A percentile compares a stretch with the other conserved stretches of the same genome.
Conservation (phyloP, 2,797 vertebrate genomes). For the Crenichthys baileyi region DNA sequence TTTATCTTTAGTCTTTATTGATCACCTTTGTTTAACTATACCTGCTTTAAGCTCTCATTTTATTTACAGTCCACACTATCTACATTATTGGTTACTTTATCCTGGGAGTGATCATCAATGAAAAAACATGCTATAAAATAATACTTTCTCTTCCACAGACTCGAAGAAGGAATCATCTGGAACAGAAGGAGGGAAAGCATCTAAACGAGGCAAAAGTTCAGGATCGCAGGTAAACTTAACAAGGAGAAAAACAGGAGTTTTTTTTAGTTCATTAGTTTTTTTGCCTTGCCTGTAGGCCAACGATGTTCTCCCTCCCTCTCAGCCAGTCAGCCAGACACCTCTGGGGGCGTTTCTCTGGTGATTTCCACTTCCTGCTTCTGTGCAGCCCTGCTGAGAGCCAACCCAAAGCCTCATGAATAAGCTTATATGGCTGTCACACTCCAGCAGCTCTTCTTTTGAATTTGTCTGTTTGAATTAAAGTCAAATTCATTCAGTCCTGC, state of each 20-base stretch:
- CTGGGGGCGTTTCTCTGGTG: slow-evolving; percentile 80
- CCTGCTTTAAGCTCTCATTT: slow-evolving; percentile 37
- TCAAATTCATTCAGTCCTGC: slow-evolving; percentile 47
- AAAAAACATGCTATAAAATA: slow-evolving; percentile 16
- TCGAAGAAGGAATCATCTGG: slow-evolving; percentile 97
- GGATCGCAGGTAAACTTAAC: slow-evolving; percentile 91
- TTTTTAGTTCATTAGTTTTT: slow-evolving; percentile 58
- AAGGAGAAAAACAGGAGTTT: slow-evolving; percentile 35
- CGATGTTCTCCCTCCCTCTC: slow-evolving; percentile 55
- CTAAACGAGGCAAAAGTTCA: slow-evolving; percentile 96
- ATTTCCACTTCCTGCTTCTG: slow-evolving; percentile 80
- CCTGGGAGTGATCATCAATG: slow-evolving; percentile 25
- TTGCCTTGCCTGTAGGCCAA: slow-evolving; percentile 58
- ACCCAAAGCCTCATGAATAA: slow-evolving; percentile 62
- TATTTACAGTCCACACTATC: slow-evolving; percentile 54
- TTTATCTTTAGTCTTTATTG: slow-evolving; percentile 67
- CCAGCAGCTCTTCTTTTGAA: slow-evolving; percentile 54
- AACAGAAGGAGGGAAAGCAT: slow-evolving; percentile 96
- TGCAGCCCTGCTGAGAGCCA: slow-evolving; percentile 63
- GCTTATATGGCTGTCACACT: slow-evolving; percentile 70
- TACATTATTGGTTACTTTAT: slow-evolving; percentile 8
- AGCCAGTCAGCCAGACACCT: slow-evolving; percentile 64
- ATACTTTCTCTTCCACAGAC: slow-evolving; percentile 84
- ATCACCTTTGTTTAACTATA: slow-evolving; percentile 76
- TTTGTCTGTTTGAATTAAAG: slow-evolving; percentile 54